A percentile compares a stretch with the other conserved stretches of the same genome.
phyloP scores from a whole-genome alignment of 64 coral and sea anemone species.

The Exaiptasia diaphana region DNA sequence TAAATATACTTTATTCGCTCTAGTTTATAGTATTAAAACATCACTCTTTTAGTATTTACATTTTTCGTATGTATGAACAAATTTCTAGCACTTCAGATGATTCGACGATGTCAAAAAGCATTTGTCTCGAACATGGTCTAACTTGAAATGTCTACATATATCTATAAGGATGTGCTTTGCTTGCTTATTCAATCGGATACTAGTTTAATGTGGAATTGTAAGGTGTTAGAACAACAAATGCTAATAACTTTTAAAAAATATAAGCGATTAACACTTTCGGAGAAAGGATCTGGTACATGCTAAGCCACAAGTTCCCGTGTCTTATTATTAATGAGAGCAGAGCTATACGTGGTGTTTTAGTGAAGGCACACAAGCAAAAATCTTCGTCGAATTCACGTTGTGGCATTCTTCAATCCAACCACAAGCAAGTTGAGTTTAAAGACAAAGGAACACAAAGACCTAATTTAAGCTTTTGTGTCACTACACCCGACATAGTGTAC shows the following conservation, averaged over 20 bases:
- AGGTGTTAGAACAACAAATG: not conserved
- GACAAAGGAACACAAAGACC: conserved; percentile 11
- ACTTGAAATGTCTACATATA: too few relatives aligned
- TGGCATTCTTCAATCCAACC: not conserved
- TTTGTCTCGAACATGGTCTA: too few relatives aligned
- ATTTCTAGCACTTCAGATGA: too few relatives aligned
- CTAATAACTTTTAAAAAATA: not conserved
- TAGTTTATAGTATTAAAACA: conserved; percentile 22
- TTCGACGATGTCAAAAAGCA: too few relatives aligned
- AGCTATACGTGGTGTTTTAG: not conserved
- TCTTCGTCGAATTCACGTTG: not conserved
- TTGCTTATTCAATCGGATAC: too few relatives aligned
- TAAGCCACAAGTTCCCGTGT: not conserved
- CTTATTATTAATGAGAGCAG: conserved; percentile 11
- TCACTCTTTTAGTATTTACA: conserved; percentile 2
- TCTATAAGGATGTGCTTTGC: too few relatives aligned
- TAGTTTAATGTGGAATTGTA: too few relatives aligned
- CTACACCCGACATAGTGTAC: conserved; percentile 12
- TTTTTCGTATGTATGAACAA: conserved; percentile 8
- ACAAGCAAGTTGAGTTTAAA: conserved; percentile 8
- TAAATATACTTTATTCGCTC: conserved; percentile 17
- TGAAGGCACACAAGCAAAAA: not conserved
- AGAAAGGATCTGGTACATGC: not conserved
- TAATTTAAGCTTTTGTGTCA: conserved; percentile 14
- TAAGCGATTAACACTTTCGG: conserved; percentile 4